Percentiles rank a stretch among this genome's conserved stretches.
Evolutionary conservation across 2,888 invertebrate species (phyloP).

Genomic region (Aleiodes alternator): DNA sequence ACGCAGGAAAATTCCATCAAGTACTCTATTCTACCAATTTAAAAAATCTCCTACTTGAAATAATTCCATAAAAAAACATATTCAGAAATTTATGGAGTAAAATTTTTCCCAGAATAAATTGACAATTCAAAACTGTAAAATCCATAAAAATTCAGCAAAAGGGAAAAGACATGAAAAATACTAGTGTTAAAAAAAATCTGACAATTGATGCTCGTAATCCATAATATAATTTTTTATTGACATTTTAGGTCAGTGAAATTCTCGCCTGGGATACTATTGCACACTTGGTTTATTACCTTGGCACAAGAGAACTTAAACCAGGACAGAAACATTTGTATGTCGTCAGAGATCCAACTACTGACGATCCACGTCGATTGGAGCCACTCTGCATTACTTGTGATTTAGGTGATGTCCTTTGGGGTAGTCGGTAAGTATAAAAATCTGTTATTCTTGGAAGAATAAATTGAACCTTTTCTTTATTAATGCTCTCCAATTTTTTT

Average conservation of each 20-base stretch:
- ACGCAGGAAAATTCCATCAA: too few relatives aligned
- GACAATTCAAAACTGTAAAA: too few relatives aligned
- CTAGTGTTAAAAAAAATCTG: neutral
- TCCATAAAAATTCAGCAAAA: too few relatives aligned
- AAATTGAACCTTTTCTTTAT: neutral
- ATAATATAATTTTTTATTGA: conserved; percentile 3
- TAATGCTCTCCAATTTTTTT: neutral
- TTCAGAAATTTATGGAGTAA: too few relatives aligned
- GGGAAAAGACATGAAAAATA: too few relatives aligned
- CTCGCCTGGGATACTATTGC: conserved; percentile 90
- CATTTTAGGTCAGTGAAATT: conserved; percentile 78
- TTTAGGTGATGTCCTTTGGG: conserved; percentile 84
- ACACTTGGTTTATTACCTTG: conserved; percentile 85
- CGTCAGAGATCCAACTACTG: conserved; percentile 85
- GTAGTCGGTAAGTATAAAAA: conserved; percentile 78
- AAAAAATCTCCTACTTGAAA: too few relatives aligned
- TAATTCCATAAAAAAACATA: too few relatives aligned
- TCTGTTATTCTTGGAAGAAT: neutral
- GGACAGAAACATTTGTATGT: conserved; percentile 93
- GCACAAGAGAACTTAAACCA: conserved; percentile 88
- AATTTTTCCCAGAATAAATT: too few relatives aligned
- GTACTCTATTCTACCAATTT: too few relatives aligned
- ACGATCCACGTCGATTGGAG: conserved; percentile 82
- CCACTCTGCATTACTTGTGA: conserved; percentile 93
- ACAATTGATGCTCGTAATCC: neutral